phyloP scores from a whole-genome alignment of 2,797 vertebrate genomes.

The Poeciliopsis presidionis region DNA sequence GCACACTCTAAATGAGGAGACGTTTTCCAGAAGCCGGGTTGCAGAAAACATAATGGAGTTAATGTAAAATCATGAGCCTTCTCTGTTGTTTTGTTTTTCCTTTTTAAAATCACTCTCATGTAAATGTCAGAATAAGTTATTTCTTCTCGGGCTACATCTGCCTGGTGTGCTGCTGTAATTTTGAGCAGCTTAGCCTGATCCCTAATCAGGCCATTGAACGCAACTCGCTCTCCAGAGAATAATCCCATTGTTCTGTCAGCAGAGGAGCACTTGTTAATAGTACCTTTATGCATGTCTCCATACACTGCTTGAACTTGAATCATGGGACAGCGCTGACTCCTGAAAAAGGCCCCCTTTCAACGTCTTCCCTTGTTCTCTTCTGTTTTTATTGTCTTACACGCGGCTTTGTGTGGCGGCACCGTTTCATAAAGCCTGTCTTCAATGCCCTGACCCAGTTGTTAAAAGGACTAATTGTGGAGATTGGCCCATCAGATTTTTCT shows the following conservation, averaged over 20 bases:
- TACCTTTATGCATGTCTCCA: constrained; percentile 73
- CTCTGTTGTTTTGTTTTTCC: neutral
- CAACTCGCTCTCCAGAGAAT: constrained; percentile 66
- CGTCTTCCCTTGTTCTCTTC: constrained; percentile 38
- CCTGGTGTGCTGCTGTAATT: constrained; percentile 51
- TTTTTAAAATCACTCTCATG: constrained; percentile 22
- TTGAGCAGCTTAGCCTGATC: constrained; percentile 58
- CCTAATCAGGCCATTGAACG: constrained; percentile 66
- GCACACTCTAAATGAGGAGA: constrained; percentile 12
- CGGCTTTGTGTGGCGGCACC: constrained; percentile 87
- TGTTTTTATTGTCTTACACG: constrained; percentile 83
- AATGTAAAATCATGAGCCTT: constrained; percentile 7
- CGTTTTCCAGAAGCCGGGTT: constrained; percentile 2
- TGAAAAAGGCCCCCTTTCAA: constrained; percentile 67
- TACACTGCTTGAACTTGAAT: constrained; percentile 84
- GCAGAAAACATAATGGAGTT: constrained; percentile 1
- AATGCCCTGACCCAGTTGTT: constrained; percentile 91
- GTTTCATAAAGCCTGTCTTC: constrained; percentile 89
- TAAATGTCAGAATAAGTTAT: constrained; percentile 30
- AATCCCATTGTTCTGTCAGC: constrained; percentile 81
- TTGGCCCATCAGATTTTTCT: constrained; percentile 82
- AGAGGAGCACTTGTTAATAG: constrained; percentile 88
- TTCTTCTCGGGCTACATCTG: constrained; percentile 28
- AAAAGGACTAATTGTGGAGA: constrained; percentile 95
- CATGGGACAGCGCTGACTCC: constrained; percentile 84